phyloP scores from a whole-genome alignment of 2,888 invertebrate genomes.

The Microchrysa polita region DNA sequence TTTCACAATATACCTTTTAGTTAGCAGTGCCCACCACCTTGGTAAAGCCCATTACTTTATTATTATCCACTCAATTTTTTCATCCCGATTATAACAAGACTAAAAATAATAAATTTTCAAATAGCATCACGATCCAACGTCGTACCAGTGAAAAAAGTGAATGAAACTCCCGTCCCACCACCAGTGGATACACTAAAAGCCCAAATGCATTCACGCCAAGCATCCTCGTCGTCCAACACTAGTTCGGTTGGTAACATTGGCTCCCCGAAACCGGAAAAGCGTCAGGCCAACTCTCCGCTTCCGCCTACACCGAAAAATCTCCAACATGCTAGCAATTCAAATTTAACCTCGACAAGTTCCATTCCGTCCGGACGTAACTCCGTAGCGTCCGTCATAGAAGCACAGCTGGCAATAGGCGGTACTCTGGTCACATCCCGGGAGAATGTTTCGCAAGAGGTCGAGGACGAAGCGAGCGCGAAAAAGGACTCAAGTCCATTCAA shows the following conservation, averaged over 20 bases:
- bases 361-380: conserved; percentile 59
- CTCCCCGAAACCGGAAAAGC: conserved; percentile 89
- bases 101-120: conserved; percentile 1
- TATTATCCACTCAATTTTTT: not conserved
- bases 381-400: conserved; percentile 63
- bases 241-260: conserved; percentile 80
- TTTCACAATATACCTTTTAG: no score
- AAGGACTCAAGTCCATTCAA: conserved; percentile 69
- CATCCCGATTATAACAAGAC: not conserved
- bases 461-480: conserved; percentile 62
- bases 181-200: conserved; percentile 72
- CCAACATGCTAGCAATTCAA: conserved; percentile 58
- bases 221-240: conserved; percentile 77
- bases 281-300: conserved; percentile 88
- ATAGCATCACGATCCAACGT: conserved; percentile 36
- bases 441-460: conserved; percentile 55
- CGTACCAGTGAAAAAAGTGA: conserved; percentile 45
- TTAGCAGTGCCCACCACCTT: no score
- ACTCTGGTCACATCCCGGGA: conserved; percentile 63
- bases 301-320: conserved; percentile 76
- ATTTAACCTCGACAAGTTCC: conserved; percentile 58
- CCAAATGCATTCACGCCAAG: conserved; percentile 71
- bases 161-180: conserved; percentile 64
- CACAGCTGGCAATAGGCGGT: conserved; percentile 48
- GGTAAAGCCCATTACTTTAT: no score